These are phyloP conservation scores for Caprella mutica DNA, from an alignment of 2,888 invertebrate genomes.

Conservation along the genomic window DNA sequence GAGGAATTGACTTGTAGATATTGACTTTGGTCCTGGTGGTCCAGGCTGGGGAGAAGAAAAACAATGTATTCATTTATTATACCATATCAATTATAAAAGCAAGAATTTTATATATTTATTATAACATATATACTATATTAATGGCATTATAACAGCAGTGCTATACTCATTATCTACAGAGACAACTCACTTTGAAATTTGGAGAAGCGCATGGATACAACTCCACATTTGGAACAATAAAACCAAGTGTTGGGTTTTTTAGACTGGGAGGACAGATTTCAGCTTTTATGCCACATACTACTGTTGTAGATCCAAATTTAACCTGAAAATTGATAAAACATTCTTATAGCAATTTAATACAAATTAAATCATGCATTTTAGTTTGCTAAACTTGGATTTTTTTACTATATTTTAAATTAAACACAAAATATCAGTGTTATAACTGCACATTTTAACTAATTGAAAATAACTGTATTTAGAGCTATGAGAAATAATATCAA, in stretches of 20 bases:
- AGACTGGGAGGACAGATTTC: conserved; percentile 45
- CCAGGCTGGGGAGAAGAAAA: conserved; percentile 17
- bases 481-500: no score
- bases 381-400: no score
- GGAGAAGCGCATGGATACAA: conserved; percentile 40
- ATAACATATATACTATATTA: no score
- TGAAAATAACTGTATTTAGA: no score
- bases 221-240: conserved; percentile 68
- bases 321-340: no score
- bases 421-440: no score
- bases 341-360: no score
- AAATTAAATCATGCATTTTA: no score
- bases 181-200: conserved; percentile 19
- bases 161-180: no score
- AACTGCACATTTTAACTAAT: no score
- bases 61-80: neutral
- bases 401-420: no score
- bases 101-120: neutral
- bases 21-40: conserved; percentile 29
- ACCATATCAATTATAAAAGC: neutral
- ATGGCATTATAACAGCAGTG: no score
- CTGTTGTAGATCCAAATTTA: conserved; percentile 62
- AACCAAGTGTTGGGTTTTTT: conserved; percentile 39
- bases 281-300: conserved; percentile 74
- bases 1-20: conserved; percentile 29